Evolutionary conservation across 1,140 invertebrate species (phyloP).

Genomic region (Hycleus cichorii): DNA sequence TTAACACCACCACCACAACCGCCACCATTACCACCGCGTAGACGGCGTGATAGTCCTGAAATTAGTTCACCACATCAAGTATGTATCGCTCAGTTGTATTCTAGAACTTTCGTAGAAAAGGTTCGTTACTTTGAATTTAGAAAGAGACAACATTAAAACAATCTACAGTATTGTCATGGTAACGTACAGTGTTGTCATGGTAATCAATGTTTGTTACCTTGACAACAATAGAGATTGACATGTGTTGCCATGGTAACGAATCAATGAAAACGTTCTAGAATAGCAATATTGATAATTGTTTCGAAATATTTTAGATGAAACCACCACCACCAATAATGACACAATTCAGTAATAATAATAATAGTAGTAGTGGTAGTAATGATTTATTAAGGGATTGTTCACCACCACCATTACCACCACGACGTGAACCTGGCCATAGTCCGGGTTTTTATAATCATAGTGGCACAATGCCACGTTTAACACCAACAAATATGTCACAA

Average conservation of each 20-base stretch:
- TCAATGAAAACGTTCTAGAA: neutral
- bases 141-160: too few species aligned
- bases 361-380: conserved; percentile 39
- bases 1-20: conserved; percentile 44
- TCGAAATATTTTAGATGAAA: conserved; percentile 25
- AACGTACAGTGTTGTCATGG: too few species aligned
- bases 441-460: conserved; percentile 38
- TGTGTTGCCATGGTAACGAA: too few species aligned
- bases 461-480: conserved; percentile 39
- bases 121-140: too few species aligned
- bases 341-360: conserved; percentile 40
- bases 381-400: conserved; percentile 41
- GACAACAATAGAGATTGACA: too few species aligned
- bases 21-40: conserved; percentile 52
- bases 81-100: neutral
- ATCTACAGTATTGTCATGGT: too few species aligned
- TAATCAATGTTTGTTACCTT: too few species aligned
- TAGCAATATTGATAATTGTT: neutral
- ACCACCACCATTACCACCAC: conserved; percentile 56
- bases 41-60: conserved; percentile 54
- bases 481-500: conserved; percentile 40
- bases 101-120: neutral
- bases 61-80: conserved; percentile 47
- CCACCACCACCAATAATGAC: conserved; percentile 54
- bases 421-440: conserved; percentile 45